Evolutionary conservation across 1,140 invertebrate species (phyloP), one percentile per base, ranked within the genome.

Genomic region (Euura saliciscinereae): DNA sequence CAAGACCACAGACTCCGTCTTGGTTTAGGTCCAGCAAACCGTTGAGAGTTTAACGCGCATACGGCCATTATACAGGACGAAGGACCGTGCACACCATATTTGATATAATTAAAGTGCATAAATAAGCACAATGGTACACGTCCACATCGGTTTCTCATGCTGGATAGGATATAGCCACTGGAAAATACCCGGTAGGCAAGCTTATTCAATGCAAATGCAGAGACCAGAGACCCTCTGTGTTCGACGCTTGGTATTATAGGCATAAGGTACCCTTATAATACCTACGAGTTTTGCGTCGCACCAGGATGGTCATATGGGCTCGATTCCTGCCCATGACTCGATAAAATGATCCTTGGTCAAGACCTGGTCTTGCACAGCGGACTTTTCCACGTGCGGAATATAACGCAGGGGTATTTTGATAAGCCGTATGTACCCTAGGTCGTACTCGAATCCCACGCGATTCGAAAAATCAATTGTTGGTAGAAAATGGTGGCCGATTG

Each of bases 61-160:
- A 28, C 28, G 13, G 51, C 51, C 51, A 59, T 59, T 59, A 59
- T 59, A n/a, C 51, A 6, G 3, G 2, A 59, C 51, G 51, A 8
- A 59, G 10, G 51, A 5, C 51, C 13, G 51, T n/a, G 13, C 51
- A 59, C 51, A 59, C 51, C 51, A 59, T 59, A 59, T 59, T 59
- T 59, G 51, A 59, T 59, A 59, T 59, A 59, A 59, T 59, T 59
- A 59, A 59, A 59, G 8, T 59, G 51, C 51, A 59, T 59, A 59
- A 59, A 59, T 6, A 59, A 59, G 13, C 51, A 59, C 51, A 59
- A 59, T n/a, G 51, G 51, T 59, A n/a, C 51, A 59, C 51, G 51
- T 59, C 10, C 51, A 59, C 51, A 59, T 59, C 51, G 51, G 5
- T n/a, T 59, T 4, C 51, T 59, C 8, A 8, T 59, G 10, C 51